A percentile compares a stretch with the other conserved stretches of the same genome.
Evolutionary conservation across 1,140 invertebrate genomes (phyloP).

Genomic region (Lerema accius): DNA sequence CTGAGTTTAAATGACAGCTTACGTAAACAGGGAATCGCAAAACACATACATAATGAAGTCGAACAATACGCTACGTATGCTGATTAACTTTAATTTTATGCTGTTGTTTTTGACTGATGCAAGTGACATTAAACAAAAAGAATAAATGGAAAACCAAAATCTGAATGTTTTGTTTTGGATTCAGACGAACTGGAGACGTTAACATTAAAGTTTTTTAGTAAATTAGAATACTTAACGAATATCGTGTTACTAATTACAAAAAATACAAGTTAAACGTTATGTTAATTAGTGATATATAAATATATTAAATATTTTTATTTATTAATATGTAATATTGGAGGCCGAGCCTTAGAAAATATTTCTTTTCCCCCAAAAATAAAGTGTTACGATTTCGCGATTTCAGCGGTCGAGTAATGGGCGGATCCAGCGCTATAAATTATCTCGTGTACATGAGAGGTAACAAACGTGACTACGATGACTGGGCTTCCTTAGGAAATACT

Average conservation of each 20-base stretch:
- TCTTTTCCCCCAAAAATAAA: slow-evolving; percentile 22
- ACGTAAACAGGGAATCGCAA: background rate
- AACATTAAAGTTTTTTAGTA: too few relatives aligned
- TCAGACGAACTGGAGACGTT: background rate
- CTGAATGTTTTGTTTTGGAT: background rate
- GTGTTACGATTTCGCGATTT: slow-evolving; percentile 40
- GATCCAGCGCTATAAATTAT: slow-evolving; percentile 90
- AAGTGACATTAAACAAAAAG: background rate
- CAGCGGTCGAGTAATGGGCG: slow-evolving; percentile 86
- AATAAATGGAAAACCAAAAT: too few relatives aligned
- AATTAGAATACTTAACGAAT: too few relatives aligned
- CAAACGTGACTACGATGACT: slow-evolving; percentile 88
- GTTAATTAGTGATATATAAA: too few relatives aligned
- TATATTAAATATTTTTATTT: too few relatives aligned
- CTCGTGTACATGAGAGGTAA: slow-evolving; percentile 93
- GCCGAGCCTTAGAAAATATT: slow-evolving; percentile 4
- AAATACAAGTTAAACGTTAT: too few relatives aligned
- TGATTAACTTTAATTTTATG: background rate
- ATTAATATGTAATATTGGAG: too few relatives aligned
- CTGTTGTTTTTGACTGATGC: background rate
- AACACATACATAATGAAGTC: background rate
- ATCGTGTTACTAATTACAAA: too few relatives aligned
- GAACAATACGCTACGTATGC: slow-evolving; percentile 1
- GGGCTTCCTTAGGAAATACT: slow-evolving; percentile 85
- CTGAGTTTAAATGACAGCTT: background rate